A percentile compares a stretch with the other conserved stretches of the same genome.
Conservation (phyloP, 2,888 invertebrate genomes). For the Drosophila acutilabella region DNA sequence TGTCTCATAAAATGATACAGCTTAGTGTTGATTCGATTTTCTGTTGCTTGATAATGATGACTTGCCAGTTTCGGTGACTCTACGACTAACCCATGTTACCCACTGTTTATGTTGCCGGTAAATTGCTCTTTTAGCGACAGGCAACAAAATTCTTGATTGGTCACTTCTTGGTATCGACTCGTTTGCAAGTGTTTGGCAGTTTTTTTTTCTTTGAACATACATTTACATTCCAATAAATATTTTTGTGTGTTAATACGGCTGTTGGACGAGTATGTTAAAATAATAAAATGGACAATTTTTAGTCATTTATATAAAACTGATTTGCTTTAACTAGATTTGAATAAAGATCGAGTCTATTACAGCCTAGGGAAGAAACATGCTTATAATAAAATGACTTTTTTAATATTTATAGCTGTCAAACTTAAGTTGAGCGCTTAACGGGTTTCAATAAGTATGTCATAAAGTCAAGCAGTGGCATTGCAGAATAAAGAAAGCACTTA, state of each 20-base stretch:
- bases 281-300: background rate
- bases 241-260: background rate
- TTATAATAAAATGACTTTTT: background rate
- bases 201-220: slow-evolving; percentile 21
- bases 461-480: background rate
- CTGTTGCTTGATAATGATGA: slow-evolving; percentile 33
- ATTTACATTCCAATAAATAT: slow-evolving; percentile 17
- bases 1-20: slow-evolving; percentile 13
- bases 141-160: slow-evolving; percentile 24
- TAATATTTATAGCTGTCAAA: background rate
- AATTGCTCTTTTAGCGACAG: slow-evolving; percentile 31
- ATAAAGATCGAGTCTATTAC: background rate
- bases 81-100: no score
- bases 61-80: slow-evolving; percentile 20
- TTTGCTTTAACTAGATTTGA: no score
- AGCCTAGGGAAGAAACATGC: background rate
- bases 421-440: background rate
- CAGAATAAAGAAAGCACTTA: no score
- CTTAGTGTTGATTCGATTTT: slow-evolving; percentile 8
- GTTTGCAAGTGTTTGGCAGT: slow-evolving; percentile 8
- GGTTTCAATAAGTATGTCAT: background rate
- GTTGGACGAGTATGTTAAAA: background rate
- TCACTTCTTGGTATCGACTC: slow-evolving; percentile 11
- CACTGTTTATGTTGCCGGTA: slow-evolving; percentile 1
- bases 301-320: no score